Base-by-base conservation (phyloP, 2,888 invertebrate genomes). In the Parochlus steinenii region DNA sequence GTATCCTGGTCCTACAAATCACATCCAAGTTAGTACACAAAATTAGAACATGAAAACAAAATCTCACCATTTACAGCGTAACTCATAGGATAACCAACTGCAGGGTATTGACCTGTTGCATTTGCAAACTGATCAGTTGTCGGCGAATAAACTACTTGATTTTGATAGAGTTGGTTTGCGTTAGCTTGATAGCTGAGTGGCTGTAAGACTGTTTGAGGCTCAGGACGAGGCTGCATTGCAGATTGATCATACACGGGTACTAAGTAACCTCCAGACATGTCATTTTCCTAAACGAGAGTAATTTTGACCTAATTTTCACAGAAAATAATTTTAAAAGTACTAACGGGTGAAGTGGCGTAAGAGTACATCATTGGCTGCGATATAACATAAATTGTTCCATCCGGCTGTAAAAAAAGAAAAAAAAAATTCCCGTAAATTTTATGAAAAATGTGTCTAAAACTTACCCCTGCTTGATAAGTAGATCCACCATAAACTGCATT, bases 361-460 rank as follows among this genome's bases (percentile, higher is more conserved):
- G 52, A 47, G 39, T 58, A 59, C 28, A 59, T 52, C 59, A 58
- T 58, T 46, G 54, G 52, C 43, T 57, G 58, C 11, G 57, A 57
- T 41, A 59, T 51, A 18, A 59, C 58, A 45, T 58, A 59, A 42
- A 58, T 51, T 44, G 53, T 58, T 44, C 58, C 58, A 47, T 59
- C 58, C 46, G 53, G 54, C 59, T 58, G 25, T 31, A 33, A 16
- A 27, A 38, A 12, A 10, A 16, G 6, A 36, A 32, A 36, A 38
- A n/a, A n/a, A n/a, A n/a, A n/a, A n/a, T n/a, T n/a, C n/a, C n/a
- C n/a, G n/a, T n/a, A n/a, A n/a, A n/a, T n/a, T n/a, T n/a, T n/a
- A n/a, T n/a, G n/a, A n/a, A n/a, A n/a, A n/a, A n/a, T n/a, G n/a
- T n/a, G n/a, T n/a, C 17, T 24, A 18, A 17, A 24, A 41, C 51